phyloP scores from a whole-genome alignment of 2,113 vertebrate genomes.

The Enhydra lutris region DNA sequence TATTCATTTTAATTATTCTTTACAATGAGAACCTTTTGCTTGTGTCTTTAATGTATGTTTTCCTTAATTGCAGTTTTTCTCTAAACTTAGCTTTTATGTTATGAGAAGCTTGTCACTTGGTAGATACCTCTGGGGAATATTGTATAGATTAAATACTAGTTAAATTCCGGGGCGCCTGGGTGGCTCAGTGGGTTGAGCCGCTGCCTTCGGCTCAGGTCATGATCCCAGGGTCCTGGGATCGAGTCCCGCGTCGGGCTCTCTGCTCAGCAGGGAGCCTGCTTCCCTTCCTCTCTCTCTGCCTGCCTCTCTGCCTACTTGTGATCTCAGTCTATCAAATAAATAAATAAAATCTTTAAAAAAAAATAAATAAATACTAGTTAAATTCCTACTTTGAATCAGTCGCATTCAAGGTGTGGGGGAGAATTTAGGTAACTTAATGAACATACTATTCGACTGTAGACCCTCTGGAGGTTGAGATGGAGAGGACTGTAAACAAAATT shows the following conservation, averaged over 20 bases:
- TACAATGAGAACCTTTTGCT: background rate
- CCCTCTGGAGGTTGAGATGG: background rate
- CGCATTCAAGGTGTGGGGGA: background rate
- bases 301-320: too few relatives aligned
- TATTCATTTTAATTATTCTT: conserved; percentile 22
- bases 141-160: background rate
- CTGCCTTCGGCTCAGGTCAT: too few relatives aligned
- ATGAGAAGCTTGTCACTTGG: background rate
- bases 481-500: background rate
- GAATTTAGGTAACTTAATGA: background rate
- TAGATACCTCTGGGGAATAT: background rate
- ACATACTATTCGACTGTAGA: background rate
- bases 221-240: too few relatives aligned
- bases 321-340: too few relatives aligned
- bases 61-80: background rate
- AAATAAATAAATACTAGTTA: background rate
- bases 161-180: too few relatives aligned
- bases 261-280: too few relatives aligned
- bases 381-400: conserved; percentile 4
- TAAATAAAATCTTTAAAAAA: too few relatives aligned
- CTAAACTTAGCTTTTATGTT: background rate
- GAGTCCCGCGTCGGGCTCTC: too few relatives aligned
- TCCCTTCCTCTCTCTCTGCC: too few relatives aligned
- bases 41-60: conserved; percentile 6
- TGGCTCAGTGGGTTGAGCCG: too few relatives aligned